Evolutionary conservation across 2,888 invertebrate genomes (phyloP), one percentile per base, ranked within the genome.

Genomic region (Hedya salicella): DNA sequence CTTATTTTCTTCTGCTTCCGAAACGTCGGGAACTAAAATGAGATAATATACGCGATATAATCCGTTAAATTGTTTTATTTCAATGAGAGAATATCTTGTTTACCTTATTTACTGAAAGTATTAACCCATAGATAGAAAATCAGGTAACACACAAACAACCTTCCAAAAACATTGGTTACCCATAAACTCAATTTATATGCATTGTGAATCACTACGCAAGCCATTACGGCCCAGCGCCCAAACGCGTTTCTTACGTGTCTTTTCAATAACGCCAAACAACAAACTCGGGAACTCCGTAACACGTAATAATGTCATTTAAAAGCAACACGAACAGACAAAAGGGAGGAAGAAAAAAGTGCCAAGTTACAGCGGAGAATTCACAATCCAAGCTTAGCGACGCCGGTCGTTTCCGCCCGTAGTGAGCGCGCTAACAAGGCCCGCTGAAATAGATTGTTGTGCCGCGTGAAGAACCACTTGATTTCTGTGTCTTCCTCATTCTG

Each of bases 221-320:
- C 53, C 53, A 66, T 70, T 62, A 69, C 62, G 48, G 30, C 32
- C 75, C 70, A 73, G 70, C 61, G 70, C 53, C 63, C 66, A 63
- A 75, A 72, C 68, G 71, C 69, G 71, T 73, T 72, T 68, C 54
- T 77, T 70, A 72, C 75, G 72, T 75, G 75, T 75, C 71, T 71
- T 73, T 76, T 75, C 77, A 77, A 76, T 78, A 73, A 75, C 68
- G 72, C 72, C 75, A 75, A 71, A 75, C 68, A 70, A 70, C 71
- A 70, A 71, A 69, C 69, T 69, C 68, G 64, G 68, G 49, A 61
- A 64, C 68, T 61, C 66, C 60, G 57, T 62, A 66, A 68, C 68
- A 75, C 76, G 76, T 78, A 76, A 79, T 80, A 78, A 76, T 73
- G 76, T 76, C 73, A 72, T 79, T 79, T 71, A 70, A 71, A 73